Percentiles rank a stretch among this genome's conserved stretches.
Conservation (phyloP, 2,888 invertebrate genomes). For the Pollenia amentaria region DNA sequence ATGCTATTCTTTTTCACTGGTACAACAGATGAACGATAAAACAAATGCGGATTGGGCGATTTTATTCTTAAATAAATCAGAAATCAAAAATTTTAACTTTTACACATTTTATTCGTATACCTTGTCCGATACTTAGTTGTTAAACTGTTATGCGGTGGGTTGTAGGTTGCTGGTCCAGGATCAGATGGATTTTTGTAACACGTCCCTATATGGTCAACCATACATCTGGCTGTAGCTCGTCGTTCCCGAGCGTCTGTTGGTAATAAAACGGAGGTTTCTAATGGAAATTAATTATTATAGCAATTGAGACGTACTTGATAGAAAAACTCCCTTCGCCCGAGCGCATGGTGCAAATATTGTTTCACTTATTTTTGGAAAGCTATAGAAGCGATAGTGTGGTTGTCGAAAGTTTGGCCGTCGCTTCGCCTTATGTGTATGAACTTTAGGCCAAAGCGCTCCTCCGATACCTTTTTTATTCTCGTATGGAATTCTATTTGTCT, state of each 20-base stretch:
- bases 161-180: constrained; percentile 79
- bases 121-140: not conserved
- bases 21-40: constrained; percentile 74
- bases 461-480: constrained; percentile 72
- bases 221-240: constrained; percentile 76
- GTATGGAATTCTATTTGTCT: constrained; percentile 74
- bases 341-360: constrained; percentile 75
- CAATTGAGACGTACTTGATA: constrained; percentile 76
- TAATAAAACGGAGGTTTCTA: not conserved
- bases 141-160: constrained; percentile 26
- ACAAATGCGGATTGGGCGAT: constrained; percentile 43
- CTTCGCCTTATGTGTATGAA: constrained; percentile 53
- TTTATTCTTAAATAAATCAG: constrained; percentile 69
- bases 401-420: not conserved
- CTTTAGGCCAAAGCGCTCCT: constrained; percentile 78
- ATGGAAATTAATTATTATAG: not conserved
- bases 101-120: no score
- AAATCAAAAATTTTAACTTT: no score
- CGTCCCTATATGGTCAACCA: constrained; percentile 75
- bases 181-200: constrained; percentile 79
- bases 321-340: constrained; percentile 78
- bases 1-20: constrained; percentile 74
- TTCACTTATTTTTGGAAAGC: constrained; percentile 69
- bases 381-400: constrained; percentile 63
- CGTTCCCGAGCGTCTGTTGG: constrained; percentile 79